phyloP scores from a whole-genome alignment of 1,140 invertebrate species.

The Lordiphosa clarofinis region DNA sequence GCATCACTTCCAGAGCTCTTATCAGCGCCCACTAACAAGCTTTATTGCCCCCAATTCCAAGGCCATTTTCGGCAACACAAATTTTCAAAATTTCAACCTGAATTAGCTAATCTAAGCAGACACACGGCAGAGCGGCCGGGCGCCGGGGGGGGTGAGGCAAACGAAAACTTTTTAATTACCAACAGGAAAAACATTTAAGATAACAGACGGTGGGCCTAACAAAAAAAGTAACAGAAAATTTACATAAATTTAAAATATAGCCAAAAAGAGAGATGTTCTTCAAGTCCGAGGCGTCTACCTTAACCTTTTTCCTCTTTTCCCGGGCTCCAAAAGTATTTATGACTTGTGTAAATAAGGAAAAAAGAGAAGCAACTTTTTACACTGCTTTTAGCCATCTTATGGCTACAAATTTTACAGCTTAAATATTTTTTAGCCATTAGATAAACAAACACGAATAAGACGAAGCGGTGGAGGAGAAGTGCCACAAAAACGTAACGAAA shows the following conservation, averaged over 20 bases:
- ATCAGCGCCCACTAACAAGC: conserved; percentile 8
- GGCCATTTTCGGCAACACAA: conserved; percentile 20
- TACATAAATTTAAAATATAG: conserved; percentile 72
- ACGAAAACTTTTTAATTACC: conserved; percentile 55
- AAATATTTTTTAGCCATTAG: conserved; percentile 77
- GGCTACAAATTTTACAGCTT: conserved; percentile 66
- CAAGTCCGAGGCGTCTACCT: conserved; percentile 18
- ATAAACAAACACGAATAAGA: conserved; percentile 60
- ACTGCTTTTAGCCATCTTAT: conserved; percentile 58
- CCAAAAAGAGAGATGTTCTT: conserved; percentile 3
- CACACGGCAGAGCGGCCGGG: conserved; percentile 12
- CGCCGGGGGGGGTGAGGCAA: background rate
- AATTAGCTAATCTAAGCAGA: conserved; percentile 60
- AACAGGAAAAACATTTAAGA: conserved; percentile 55
- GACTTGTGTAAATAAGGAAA: conserved; percentile 57
- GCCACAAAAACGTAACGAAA: conserved; percentile 52
- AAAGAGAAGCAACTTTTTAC: conserved; percentile 51
- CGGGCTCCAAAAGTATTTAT: conserved; percentile 59
- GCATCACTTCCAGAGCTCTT: too few species aligned
- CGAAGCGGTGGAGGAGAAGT: conserved; percentile 7
- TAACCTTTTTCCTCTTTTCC: conserved; percentile 18
- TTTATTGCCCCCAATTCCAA: conserved; percentile 35
- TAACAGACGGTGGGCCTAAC: conserved; percentile 17
- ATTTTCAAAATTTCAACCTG: conserved; percentile 31
- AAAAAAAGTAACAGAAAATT: conserved; percentile 25